phyloP scores from a whole-genome alignment of 2,113 vertebrate species.

The Heterochromis multidens region DNA sequence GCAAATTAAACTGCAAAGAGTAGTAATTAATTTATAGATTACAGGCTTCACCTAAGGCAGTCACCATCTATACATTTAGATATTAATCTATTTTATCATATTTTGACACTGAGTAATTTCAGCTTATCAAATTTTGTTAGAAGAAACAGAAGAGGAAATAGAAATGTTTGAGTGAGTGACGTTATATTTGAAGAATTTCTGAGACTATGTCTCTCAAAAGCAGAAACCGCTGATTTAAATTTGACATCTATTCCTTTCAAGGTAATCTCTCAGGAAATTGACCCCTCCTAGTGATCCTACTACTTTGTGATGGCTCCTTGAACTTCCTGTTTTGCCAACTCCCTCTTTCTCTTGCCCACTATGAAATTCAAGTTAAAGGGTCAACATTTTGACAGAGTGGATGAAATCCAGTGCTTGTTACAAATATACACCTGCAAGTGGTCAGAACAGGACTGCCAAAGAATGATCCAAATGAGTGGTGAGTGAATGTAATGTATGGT shows the following conservation, averaged over 20 bases:
- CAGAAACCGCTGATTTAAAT: neutral
- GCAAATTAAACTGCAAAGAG: constrained; percentile 33
- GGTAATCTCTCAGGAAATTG: neutral
- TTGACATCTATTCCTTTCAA: neutral
- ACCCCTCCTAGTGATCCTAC: neutral
- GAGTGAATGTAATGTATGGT: neutral
- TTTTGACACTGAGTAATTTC: constrained; percentile 55
- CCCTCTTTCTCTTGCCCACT: neutral
- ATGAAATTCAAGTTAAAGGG: neutral
- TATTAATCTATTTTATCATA: constrained; percentile 57
- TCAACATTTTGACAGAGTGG: neutral
- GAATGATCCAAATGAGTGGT: neutral
- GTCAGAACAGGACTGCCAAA: neutral
- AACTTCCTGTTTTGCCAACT: neutral
- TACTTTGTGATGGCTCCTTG: neutral
- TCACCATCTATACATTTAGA: constrained; percentile 44
- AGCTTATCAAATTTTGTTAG: constrained; percentile 45
- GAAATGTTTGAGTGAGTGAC: neutral
- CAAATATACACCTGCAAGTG: neutral
- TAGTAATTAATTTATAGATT: constrained; percentile 47
- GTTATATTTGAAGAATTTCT: neutral
- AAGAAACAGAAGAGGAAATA: constrained; percentile 5
- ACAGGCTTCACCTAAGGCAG: constrained; percentile 48
- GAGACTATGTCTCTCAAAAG: neutral
- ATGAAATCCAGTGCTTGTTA: neutral